Conservation (phyloP, 2,797 vertebrate species). For the Pseudochirops cupreus region DNA sequence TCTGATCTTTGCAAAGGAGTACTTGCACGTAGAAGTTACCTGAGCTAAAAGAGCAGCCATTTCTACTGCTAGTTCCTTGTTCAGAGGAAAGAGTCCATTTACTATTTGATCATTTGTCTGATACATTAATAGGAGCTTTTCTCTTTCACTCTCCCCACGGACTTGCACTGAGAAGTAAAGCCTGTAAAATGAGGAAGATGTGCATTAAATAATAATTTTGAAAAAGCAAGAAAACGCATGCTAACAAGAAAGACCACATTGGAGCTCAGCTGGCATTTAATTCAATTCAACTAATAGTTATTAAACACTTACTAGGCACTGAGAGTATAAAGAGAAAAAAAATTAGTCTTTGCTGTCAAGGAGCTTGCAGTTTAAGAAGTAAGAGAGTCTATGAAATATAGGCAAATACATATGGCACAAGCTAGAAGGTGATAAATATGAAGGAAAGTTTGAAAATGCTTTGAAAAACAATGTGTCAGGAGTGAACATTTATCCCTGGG, state of each 20-base stretch:
- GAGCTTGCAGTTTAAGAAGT: background rate
- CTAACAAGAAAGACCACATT: background rate
- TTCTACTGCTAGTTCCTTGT: constrained; percentile 97
- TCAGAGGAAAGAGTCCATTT: constrained; percentile 95
- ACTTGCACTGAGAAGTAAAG: constrained; percentile 95
- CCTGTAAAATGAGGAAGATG: constrained; percentile 84
- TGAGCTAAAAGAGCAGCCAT: constrained; percentile 96
- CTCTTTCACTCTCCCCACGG: constrained; percentile 95
- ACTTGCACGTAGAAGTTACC: constrained; percentile 84
- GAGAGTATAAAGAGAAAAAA: background rate
- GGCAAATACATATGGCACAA: background rate
- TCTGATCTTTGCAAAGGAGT: constrained; percentile 16
- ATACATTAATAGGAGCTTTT: constrained; percentile 94
- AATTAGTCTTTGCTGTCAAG: background rate
- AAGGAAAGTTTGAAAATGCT: background rate
- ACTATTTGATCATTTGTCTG: constrained; percentile 96
- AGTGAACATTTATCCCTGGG: background rate
- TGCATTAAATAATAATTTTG: constrained; percentile 38
- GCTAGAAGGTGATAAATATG: background rate
- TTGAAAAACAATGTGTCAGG: background rate
- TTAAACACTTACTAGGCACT: background rate
- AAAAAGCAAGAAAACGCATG: constrained; percentile 33
- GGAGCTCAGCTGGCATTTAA: background rate
- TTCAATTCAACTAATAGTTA: background rate
- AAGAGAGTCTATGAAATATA: background rate